phyloP scores from a whole-genome alignment of 2,797 vertebrate species.

The Arvicola amphibius region DNA sequence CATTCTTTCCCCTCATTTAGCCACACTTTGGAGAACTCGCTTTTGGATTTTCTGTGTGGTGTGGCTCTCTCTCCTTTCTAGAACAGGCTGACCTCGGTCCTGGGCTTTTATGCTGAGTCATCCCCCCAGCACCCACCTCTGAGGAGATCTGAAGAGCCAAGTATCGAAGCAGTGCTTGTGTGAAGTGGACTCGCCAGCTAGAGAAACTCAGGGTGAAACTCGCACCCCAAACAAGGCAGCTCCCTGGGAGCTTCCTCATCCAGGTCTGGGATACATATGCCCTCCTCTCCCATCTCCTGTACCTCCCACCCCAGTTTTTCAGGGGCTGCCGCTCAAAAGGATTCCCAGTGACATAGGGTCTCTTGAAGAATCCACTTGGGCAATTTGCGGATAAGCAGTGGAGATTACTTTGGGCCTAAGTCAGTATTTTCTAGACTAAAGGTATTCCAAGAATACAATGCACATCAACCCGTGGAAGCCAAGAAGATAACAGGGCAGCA shows the following conservation, averaged over 20 bases:
- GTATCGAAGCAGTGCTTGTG: neutral
- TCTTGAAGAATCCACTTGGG: slow-evolving; percentile 55
- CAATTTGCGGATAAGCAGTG: slow-evolving; percentile 12
- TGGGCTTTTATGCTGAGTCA: neutral
- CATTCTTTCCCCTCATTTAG: neutral
- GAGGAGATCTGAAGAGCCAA: neutral
- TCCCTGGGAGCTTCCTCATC: neutral
- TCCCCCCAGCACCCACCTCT: neutral
- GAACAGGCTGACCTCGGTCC: neutral
- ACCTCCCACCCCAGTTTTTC: neutral
- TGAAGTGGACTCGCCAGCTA: neutral
- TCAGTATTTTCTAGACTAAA: slow-evolving; percentile 26
- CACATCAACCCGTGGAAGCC: neutral
- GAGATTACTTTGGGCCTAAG: slow-evolving; percentile 21
- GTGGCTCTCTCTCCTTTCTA: neutral
- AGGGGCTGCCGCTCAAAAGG: neutral
- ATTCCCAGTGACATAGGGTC: neutral
- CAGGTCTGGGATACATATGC: neutral
- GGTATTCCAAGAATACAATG: neutral
- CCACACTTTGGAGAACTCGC: neutral
- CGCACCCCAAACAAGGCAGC: neutral
- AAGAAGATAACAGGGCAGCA: neutral
- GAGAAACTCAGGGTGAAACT: neutral
- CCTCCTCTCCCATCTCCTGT: neutral
- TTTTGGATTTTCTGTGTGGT: neutral